Conservation (phyloP, 2,888 invertebrate species). For the Conistra vaccinii region DNA sequence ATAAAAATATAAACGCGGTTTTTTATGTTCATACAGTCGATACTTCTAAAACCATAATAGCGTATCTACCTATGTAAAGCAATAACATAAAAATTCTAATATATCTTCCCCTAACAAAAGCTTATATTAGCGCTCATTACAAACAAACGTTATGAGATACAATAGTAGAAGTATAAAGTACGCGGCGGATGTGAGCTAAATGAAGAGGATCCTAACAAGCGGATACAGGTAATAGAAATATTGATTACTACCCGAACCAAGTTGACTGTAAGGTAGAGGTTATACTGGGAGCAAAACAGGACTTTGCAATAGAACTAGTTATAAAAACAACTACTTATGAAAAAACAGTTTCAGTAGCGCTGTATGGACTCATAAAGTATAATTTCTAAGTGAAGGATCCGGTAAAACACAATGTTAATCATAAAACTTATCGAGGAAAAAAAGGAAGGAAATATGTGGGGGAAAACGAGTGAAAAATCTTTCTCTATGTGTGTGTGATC, state of each 20-base stretch:
- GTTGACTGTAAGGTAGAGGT: slow-evolving; percentile 30
- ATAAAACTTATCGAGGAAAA: background rate
- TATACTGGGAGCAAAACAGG: slow-evolving; percentile 7
- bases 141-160: slow-evolving; percentile 47
- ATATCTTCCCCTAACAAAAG: background rate
- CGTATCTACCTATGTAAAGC: background rate
- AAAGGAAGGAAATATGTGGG: background rate
- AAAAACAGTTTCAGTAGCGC: background rate
- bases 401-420: background rate
- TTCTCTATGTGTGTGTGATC: too few relatives aligned
- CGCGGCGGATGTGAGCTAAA: slow-evolving; percentile 68
- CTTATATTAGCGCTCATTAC: slow-evolving; percentile 27
- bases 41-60: background rate
- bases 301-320: background rate
- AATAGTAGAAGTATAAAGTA: slow-evolving; percentile 59
- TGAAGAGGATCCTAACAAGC: slow-evolving; percentile 68
- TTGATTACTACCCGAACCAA: slow-evolving; percentile 63
- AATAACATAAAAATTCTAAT: background rate
- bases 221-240: slow-evolving; percentile 74
- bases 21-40: background rate
- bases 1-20: background rate
- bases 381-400: background rate
- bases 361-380: background rate
- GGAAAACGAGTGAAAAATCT: background rate
- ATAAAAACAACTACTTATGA: background rate